Evolutionary conservation across 2,888 invertebrate genomes (phyloP).

Genomic region (Phrixothrix hirtus): DNA sequence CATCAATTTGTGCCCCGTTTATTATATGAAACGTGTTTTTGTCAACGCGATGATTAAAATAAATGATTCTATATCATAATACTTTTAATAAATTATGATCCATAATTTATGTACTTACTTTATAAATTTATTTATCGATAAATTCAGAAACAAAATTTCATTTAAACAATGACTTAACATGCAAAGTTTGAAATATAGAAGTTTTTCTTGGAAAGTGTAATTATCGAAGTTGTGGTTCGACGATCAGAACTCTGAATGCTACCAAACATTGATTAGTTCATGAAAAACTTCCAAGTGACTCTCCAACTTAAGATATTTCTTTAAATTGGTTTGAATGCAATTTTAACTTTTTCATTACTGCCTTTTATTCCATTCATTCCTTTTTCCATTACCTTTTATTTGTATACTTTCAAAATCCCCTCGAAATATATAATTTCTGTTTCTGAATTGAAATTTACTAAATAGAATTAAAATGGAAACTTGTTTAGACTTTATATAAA

Average conservation of each 20-base stretch:
- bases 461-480: slow-evolving; percentile 10
- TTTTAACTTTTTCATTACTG: slow-evolving; percentile 47
- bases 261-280: slow-evolving; percentile 50
- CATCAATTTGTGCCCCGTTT: slow-evolving; percentile 22
- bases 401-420: slow-evolving; percentile 14
- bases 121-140: not conserved
- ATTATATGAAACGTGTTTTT: slow-evolving; percentile 24
- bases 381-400: slow-evolving; percentile 29
- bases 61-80: too few relatives aligned
- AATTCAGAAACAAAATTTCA: slow-evolving; percentile 1
- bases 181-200: not conserved
- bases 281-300: slow-evolving; percentile 49
- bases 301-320: slow-evolving; percentile 46
- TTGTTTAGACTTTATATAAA: slow-evolving; percentile 7
- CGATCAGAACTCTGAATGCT: slow-evolving; percentile 44
- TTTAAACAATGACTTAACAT: slow-evolving; percentile 6
- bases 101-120: not conserved
- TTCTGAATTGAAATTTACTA: not conserved
- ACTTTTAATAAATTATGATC: not conserved
- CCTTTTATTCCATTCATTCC: slow-evolving; percentile 36
- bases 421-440: slow-evolving; percentile 11
- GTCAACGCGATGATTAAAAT: slow-evolving; percentile 19
- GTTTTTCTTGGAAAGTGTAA: slow-evolving; percentile 42
- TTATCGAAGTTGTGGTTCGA: slow-evolving; percentile 47
- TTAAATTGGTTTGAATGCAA: slow-evolving; percentile 46